A percentile compares a stretch with the other conserved stretches of the same genome.
These are phyloP conservation scores for Coptodon bakossiorum DNA, from an alignment of 2,113 vertebrate genomes.

Conservation along the genomic window DNA sequence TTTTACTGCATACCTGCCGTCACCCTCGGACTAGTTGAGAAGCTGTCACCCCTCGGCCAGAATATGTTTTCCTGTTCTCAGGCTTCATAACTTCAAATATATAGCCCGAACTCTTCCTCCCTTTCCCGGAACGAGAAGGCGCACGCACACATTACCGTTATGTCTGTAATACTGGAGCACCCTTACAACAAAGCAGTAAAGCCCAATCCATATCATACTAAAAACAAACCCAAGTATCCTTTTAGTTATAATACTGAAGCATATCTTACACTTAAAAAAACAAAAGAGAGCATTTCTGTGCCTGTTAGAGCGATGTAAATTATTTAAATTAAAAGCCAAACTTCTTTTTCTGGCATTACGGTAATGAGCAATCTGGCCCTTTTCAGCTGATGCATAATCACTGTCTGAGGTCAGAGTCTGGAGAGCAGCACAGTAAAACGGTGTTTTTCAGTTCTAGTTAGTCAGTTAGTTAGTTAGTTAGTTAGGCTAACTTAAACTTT, in stretches of 20 bases:
- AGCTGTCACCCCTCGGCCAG: not conserved
- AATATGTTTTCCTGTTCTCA: not conserved
- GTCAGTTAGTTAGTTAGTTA: not conserved
- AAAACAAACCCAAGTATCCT: not conserved
- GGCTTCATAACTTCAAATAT: not conserved
- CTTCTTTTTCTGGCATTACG: not conserved
- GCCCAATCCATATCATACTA: accelerated
- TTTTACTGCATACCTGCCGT: conserved; percentile 18
- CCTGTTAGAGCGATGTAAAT: not conserved
- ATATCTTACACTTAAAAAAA: accelerated
- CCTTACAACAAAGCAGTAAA: accelerated
- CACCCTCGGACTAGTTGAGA: not conserved
- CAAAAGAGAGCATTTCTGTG: accelerated
- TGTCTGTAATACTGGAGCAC: not conserved
- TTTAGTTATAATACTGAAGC: not conserved
- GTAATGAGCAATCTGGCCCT: not conserved
- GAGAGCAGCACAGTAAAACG: not conserved
- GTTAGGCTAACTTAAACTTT: not conserved
- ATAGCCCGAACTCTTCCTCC: not conserved
- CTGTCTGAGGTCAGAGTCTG: not conserved
- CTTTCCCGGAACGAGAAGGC: conserved; percentile 58
- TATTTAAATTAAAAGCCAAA: not conserved
- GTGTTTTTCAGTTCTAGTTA: not conserved
- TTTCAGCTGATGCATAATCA: not conserved
- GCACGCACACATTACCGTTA: conserved; percentile 27